Evolutionary conservation across 2,797 vertebrate genomes (phyloP), one percentile per base, ranked within the genome.

Genomic region (Cynodonichthys magdalenae): DNA sequence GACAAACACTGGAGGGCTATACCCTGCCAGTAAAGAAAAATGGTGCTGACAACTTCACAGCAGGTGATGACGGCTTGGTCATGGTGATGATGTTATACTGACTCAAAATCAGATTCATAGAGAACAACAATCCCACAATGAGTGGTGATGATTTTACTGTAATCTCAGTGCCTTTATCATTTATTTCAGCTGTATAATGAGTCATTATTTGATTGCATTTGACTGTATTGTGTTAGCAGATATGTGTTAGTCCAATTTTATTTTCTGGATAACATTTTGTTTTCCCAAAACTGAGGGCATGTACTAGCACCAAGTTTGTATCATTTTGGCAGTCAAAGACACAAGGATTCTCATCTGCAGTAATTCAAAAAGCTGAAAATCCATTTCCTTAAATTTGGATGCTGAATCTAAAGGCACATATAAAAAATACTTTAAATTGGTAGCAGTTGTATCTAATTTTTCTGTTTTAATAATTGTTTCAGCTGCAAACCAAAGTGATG

Each of bases 1-100:
- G 19, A 63, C 15, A 8, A 19, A 6, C 36, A 20, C 29, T 20
- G 15, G 8, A 62, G 28, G 34, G 46, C 15, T 47, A 39, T 44
- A 44, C 6, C 19, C 14, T 47, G 28, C 17, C 45, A 44, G 10
- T 53, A 19, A 59, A 53, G 24, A 59, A 59, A 76, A 66, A 59
- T 18, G 3, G 4, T 15, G 18, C 34, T 31, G 55, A 53, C 47
- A 52, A 28, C 53, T 61, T 63, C 53, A 34, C 31, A 74, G 58
- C 46, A 66, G 31, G 28, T 59, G 63, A 18, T 18, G 36, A 24
- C 66, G 53, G 36, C 18, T 53, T 53, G 8, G 62, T 42, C 44
- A 36, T 19, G 28, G 4, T 46, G 19, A 12, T 53, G 5, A 17
- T 50, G 51, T 71, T 52, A 58, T 36, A 44, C 41, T 45, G 71